Base-by-base conservation (phyloP, 2,888 invertebrate species). In the Nemoura dubitans region DNA sequence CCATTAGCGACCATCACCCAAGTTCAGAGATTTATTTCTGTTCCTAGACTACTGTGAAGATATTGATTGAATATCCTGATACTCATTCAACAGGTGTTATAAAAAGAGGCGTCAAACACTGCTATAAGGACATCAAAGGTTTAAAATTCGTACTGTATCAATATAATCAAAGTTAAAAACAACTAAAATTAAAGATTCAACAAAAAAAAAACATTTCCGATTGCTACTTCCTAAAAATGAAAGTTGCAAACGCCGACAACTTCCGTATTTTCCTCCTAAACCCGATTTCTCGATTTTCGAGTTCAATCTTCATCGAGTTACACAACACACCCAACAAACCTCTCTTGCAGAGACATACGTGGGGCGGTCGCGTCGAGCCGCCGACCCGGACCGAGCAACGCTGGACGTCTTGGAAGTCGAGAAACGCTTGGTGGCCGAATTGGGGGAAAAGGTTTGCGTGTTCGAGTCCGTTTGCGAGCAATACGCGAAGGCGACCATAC, bases 361-460 rank as follows among this genome's bases (percentile, higher is more conserved):
- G 76, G 93, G 94, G 25, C 93, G 96, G 83, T 93, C 92, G 84
- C 94, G 94, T 88, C 94, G 96, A 86, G 93, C 93, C 21, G 89
- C 91, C 36, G 89, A 89, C 86, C 90, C 43, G 10, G 43, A n/a
- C n/a, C n/a, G n/a, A n/a, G 0, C 92, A 91, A 87, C 91, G 92
- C 91, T 94, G 59, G 95, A 97, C 90, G 94, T 95, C 36, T 92
- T 92, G 0, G 94, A 96, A 90, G 96, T 96, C n/a, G 97, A 97
- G 92, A 96, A 96, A 91, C 94, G 95, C 91, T 94, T 97, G 87
- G 93, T 96, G 2, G 93, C 93, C 10, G 96, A 96, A 91, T 94
- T 97, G 89, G 97, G 97, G 27, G 94, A 94, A 76, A 94, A 94
- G 88, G 96, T 96, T 36, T 97, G 97, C 90, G 93, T 97, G 89